phyloP scores from a whole-genome alignment of 2,797 vertebrate genomes.

The Sebastes flavidus region DNA sequence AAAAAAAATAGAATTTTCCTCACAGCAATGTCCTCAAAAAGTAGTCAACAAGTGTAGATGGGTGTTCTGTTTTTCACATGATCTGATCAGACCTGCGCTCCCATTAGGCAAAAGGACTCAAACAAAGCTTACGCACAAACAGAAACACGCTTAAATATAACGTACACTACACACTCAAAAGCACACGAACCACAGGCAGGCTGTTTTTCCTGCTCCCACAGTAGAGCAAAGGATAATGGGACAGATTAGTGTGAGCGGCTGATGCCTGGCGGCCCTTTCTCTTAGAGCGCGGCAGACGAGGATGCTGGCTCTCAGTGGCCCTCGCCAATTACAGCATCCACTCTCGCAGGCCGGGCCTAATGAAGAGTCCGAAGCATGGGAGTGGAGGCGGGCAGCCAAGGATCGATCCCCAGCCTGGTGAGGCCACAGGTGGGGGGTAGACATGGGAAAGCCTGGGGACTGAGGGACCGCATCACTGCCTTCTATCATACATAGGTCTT shows the following conservation, averaged over 20 bases:
- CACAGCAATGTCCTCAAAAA: neutral
- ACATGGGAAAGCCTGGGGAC: slow-evolving; percentile 62
- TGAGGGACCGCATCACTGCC: slow-evolving; percentile 19
- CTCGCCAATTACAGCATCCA: slow-evolving; percentile 79
- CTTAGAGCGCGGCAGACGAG: slow-evolving; percentile 52
- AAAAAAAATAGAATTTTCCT: slow-evolving; percentile 4
- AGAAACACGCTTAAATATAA: slow-evolving; percentile 14
- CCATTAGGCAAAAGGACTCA: slow-evolving; percentile 25
- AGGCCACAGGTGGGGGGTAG: slow-evolving; percentile 55
- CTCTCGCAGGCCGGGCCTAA: slow-evolving; percentile 67
- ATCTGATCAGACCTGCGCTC: slow-evolving; percentile 10
- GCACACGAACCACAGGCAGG: slow-evolving; percentile 25
- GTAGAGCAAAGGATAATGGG: slow-evolving; percentile 79
- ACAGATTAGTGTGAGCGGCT: slow-evolving; percentile 82
- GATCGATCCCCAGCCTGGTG: slow-evolving; percentile 70
- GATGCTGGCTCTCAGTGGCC: slow-evolving; percentile 81
- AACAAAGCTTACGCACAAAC: slow-evolving; percentile 27
- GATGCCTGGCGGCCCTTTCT: slow-evolving; percentile 70
- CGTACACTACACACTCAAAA: slow-evolving; percentile 9
- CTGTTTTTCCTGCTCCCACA: slow-evolving; percentile 75
- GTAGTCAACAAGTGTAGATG: slow-evolving; percentile 23
- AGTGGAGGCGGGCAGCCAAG: slow-evolving; percentile 51
- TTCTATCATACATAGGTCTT: slow-evolving; percentile 10
- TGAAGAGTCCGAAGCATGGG: slow-evolving; percentile 72
- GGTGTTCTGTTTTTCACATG: slow-evolving; percentile 32